Conservation (phyloP, 2,888 invertebrate species). For the Tetropium fuscum region DNA sequence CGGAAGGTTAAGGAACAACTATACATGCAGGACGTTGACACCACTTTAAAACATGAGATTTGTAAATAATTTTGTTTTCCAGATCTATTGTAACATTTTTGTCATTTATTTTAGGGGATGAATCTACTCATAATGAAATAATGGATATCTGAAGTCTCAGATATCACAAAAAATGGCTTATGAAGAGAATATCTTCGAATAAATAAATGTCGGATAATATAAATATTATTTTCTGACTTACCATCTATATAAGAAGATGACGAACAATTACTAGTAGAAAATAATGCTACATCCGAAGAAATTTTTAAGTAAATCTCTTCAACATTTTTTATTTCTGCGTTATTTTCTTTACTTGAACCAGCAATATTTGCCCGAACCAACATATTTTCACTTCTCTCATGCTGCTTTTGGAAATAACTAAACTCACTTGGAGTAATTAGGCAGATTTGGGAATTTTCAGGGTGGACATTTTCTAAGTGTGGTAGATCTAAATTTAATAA, state of each 20-base stretch:
- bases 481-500: constrained; percentile 56
- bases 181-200: too few relatives aligned
- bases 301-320: constrained; percentile 45
- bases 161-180: too few relatives aligned
- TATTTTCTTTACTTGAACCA: constrained; percentile 10
- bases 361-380: neutral
- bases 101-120: too few relatives aligned
- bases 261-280: constrained; percentile 50
- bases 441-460: constrained; percentile 51
- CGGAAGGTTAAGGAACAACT: too few relatives aligned
- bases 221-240: too few relatives aligned
- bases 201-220: too few relatives aligned
- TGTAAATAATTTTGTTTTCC: too few relatives aligned
- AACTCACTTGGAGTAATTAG: constrained; percentile 48
- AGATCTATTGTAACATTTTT: too few relatives aligned
- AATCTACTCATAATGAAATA: too few relatives aligned
- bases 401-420: constrained; percentile 32
- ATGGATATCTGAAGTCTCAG: too few relatives aligned
- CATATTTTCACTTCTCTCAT: constrained; percentile 6
- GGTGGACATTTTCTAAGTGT: constrained; percentile 54
- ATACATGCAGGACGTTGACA: too few relatives aligned
- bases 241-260: constrained; percentile 50
- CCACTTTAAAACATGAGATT: too few relatives aligned
- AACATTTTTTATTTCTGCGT: neutral
- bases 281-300: constrained; percentile 53